Conservation (phyloP, 2,888 invertebrate genomes). For the Laspeyria flexula region DNA sequence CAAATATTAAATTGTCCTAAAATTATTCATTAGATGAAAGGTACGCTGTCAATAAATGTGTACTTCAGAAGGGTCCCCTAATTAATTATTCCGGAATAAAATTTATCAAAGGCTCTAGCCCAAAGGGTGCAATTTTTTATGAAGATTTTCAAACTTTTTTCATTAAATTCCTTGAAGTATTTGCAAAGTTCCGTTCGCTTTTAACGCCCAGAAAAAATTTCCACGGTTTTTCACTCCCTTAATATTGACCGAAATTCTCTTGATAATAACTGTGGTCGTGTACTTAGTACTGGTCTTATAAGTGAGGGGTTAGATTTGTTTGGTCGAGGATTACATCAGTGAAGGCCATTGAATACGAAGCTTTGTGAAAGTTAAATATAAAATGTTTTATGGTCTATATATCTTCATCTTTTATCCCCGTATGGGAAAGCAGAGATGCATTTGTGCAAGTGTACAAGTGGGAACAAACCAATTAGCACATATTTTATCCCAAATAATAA, state of each 20-base stretch:
- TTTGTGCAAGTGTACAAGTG: too few relatives aligned
- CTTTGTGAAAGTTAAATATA: not conserved
- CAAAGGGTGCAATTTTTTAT: constrained; percentile 72
- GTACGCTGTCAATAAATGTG: constrained; percentile 9
- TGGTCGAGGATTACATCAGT: not conserved
- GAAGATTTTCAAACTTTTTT: constrained; percentile 71
- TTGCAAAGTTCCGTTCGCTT: constrained; percentile 63
- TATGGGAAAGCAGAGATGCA: too few relatives aligned
- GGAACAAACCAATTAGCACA: too few relatives aligned
- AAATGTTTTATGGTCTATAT: too few relatives aligned
- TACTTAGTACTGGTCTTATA: not conserved
- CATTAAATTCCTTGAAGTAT: constrained; percentile 72
- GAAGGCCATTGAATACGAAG: not conserved
- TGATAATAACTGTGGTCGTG: constrained; percentile 6
- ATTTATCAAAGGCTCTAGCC: constrained; percentile 61
- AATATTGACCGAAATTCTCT: constrained; percentile 45
- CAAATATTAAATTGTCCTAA: too few relatives aligned
- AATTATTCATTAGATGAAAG: not conserved
- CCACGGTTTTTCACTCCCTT: constrained; percentile 51
- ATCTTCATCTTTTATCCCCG: too few relatives aligned
- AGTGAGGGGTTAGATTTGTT: constrained; percentile 1
- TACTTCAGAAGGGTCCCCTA: constrained; percentile 25
- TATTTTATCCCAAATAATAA: too few relatives aligned
- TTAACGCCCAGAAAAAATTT: constrained; percentile 56
- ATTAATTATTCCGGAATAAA: constrained; percentile 64